Base-by-base conservation (phyloP, 1,140 invertebrate species). In the Drosophila lowei region DNA sequence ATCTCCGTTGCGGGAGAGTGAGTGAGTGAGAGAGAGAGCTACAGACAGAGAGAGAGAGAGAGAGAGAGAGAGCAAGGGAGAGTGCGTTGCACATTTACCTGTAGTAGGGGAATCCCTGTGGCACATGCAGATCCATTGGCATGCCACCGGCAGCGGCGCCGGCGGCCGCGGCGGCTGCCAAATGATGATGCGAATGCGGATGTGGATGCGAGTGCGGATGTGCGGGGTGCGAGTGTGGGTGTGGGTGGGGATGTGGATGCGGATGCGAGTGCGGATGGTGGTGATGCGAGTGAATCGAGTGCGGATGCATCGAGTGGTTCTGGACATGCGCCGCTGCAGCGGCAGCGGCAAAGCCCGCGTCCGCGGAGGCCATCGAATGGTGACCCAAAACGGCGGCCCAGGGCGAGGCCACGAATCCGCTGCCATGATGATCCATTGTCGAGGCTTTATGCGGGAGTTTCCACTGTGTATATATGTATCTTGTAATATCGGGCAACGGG, bases 31-130 rank as follows among this genome's bases (percentile, higher is more conserved):
- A 62, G 11, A 52, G 41, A 18, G 7, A 6, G 13, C 6, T 13
- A 44, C 18, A 58, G n/a, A 21, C 2, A 9, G 13, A 49, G 25
- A 30, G 64, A 8, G 9, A 0, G 47, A 43, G 49, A 28, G 41
- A 58, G n/a, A 49, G 30, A 15, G 46, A 38, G 58, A 41, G 44
- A 28, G 5, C 18, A 13, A 3, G 48, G 47, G 44, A 21, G 25
- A 53, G 48, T 18, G 18, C 8, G 52, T 25, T 76, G 72, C 73
- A 70, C 71, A 74, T 80, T 88, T 91, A 97, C 96, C 96, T 95
- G 92, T 97, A 97, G 92, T 97, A 97, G 48, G 96, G 95, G 90
- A 97, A 97, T 59, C 95, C 95, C 89, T 97, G 96, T 9, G 96
- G 95, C 88, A 97, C 95, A 92, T 97, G 96, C 57, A 97, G 93